phyloP scores from a whole-genome alignment of 2,888 invertebrate genomes.

The Eugnorisma glareosa region DNA sequence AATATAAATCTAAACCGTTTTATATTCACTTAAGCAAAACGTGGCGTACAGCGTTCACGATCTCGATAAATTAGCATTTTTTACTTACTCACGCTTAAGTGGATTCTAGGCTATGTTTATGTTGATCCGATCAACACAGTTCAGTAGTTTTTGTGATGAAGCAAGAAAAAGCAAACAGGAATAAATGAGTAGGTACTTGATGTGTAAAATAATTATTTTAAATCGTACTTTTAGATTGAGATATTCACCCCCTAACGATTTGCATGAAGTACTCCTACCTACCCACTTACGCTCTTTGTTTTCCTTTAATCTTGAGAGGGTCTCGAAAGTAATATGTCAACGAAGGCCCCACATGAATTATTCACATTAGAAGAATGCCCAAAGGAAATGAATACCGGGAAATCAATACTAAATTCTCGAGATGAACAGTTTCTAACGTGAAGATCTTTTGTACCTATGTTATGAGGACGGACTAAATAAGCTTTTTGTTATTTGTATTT shows the following conservation, averaged over 20 bases:
- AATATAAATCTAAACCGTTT: constrained; percentile 52
- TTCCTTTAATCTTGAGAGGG: constrained; percentile 79
- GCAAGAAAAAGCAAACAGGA: constrained; percentile 35
- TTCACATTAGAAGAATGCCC: constrained; percentile 78
- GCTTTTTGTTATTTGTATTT: neutral
- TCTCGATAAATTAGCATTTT: constrained; percentile 52
- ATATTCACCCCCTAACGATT: constrained; percentile 68
- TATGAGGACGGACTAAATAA: too few species aligned
- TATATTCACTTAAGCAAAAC: constrained; percentile 50
- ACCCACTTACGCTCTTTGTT: constrained; percentile 70
- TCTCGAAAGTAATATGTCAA: constrained; percentile 81
- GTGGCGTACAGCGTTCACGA: constrained; percentile 50
- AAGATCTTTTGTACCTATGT: constrained; percentile 12
- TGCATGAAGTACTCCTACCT: constrained; percentile 59
- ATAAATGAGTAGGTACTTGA: constrained; percentile 51
- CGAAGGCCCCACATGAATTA: constrained; percentile 82
- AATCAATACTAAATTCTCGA: constrained; percentile 60
- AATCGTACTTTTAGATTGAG: constrained; percentile 58
- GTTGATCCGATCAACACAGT: constrained; percentile 38
- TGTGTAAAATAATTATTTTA: constrained; percentile 34
- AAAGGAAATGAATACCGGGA: constrained; percentile 73
- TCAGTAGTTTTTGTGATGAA: constrained; percentile 38
- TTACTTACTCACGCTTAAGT: constrained; percentile 39
- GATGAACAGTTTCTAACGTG: constrained; percentile 28
- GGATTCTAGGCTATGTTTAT: constrained; percentile 43